Base-by-base conservation (phyloP, 30 jellyfish, hydroid and myxozoan genomes). In the Rhopilema esculentum region DNA sequence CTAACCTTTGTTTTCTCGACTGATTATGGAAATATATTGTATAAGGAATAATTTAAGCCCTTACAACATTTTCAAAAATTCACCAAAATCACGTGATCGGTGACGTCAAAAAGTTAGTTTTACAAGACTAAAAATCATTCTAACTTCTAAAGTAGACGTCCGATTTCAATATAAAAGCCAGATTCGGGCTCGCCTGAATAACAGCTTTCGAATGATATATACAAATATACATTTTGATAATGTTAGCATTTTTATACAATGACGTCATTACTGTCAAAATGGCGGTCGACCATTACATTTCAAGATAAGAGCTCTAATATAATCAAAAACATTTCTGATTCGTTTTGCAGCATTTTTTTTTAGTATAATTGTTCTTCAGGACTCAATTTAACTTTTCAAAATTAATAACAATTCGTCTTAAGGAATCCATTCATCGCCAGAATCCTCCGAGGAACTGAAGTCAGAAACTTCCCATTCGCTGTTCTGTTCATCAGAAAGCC, bases 401-500 rank as follows among this genome's bases (percentile, higher is more conserved):
- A 27, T 31, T 4, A 9, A 70, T 27, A 70, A n/a, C 49, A 70
- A 70, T n/a, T 6, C 24, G 52, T 73, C 89, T 80, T 81, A 80
- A 50, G 80, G 89, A 80, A 80, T 80, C 89, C 89, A 80, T 48
- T 57, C 81, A 67, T 80, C 89, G 48, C 81, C 89, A 80, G 81
- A 80, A 80, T 80, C 89, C 80, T 67, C 81, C 2, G 89, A 61
- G 21, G 72, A 75, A 80, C 80, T n/a, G 69, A 63, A 80, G 69
- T 80, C 81, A 26, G 81, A 57, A 61, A 80, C 89, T 80, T 80
- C 81, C 81, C 80, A 80, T 80, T 80, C 89, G 89, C 89, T 80
- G 33, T 80, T 81, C 69, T 80, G 81, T 63, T 67, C 89, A 68
- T 80, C 89, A 27, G 65, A 65, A 80, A 80, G 19, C 40, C n/a